A percentile compares a stretch with the other conserved stretches of the same genome.
Evolutionary conservation across 2,888 invertebrate species (phyloP).

Genomic region (Cantharis nigra): DNA sequence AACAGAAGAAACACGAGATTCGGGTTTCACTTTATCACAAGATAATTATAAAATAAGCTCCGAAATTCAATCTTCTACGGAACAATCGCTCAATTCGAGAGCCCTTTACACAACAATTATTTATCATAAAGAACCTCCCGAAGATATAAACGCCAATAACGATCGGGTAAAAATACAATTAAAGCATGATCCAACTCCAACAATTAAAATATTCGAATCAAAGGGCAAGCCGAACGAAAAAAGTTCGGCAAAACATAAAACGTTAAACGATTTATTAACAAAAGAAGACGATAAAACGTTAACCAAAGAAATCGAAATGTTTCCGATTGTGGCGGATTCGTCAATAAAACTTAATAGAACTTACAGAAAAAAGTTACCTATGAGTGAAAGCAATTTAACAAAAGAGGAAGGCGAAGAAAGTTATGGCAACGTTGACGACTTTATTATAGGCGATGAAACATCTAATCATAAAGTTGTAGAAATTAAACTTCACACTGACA

Average conservation of each 20-base stretch:
- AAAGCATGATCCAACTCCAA: constrained; percentile 36
- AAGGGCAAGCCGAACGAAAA: constrained; percentile 27
- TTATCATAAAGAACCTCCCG: constrained; percentile 43
- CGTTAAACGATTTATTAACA: constrained; percentile 33
- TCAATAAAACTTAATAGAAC: constrained; percentile 51
- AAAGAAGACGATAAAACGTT: constrained; percentile 37
- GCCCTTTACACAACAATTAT: constrained; percentile 39
- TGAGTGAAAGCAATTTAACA: constrained; percentile 30
- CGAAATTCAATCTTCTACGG: constrained; percentile 7
- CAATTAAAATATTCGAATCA: constrained; percentile 34
- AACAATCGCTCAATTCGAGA: constrained; percentile 17
- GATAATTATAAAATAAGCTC: constrained; percentile 13
- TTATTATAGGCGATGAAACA: constrained; percentile 33
- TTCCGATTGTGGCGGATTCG: constrained; percentile 44
- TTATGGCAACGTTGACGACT: constrained; percentile 12
- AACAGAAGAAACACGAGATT: constrained; percentile 38
- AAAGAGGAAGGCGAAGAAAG: constrained; percentile 12
- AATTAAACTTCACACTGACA: constrained; percentile 38
- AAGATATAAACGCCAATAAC: constrained; percentile 36
- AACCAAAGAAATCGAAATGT: constrained; percentile 51
- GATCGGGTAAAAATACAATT: constrained; percentile 30
- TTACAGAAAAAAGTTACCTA: constrained; percentile 51
- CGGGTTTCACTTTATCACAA: constrained; percentile 22
- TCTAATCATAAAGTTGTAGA: constrained; percentile 39
- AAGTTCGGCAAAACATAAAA: constrained; percentile 30